phyloP scores from a whole-genome alignment of 1,140 invertebrate species.

The Elysia chlorotica region DNA sequence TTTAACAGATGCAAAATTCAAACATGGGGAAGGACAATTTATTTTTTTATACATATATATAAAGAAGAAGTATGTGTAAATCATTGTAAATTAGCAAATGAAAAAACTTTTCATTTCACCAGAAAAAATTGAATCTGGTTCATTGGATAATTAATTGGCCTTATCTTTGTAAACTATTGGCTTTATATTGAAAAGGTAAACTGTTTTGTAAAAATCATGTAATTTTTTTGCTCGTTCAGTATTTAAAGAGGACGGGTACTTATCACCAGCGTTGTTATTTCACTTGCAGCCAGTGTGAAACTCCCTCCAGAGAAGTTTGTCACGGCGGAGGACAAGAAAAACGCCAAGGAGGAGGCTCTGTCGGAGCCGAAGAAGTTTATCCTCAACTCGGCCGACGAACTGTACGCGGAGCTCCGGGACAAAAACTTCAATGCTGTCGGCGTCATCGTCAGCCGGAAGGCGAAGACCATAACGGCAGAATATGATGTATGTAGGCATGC shows the following conservation, averaged over 20 bases:
- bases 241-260: no score
- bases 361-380: slow-evolving; percentile 82
- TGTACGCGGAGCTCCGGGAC: slow-evolving; percentile 86
- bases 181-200: background rate
- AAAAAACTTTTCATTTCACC: no score
- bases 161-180: background rate
- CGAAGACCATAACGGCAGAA: slow-evolving; percentile 81
- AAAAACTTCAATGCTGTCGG: slow-evolving; percentile 94
- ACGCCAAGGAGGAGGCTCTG: slow-evolving; percentile 48
- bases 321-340: slow-evolving; percentile 32
- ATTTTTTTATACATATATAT: background rate
- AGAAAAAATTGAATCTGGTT: background rate
- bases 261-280: slow-evolving; percentile 6
- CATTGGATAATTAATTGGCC: background rate
- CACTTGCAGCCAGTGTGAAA: slow-evolving; percentile 74
- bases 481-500: slow-evolving; percentile 75
- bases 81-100: no score
- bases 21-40: background rate
- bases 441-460: slow-evolving; percentile 82
- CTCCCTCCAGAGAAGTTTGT: slow-evolving; percentile 83
- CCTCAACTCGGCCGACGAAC: slow-evolving; percentile 87
- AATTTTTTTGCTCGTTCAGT: no score
- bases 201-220: no score
- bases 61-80: background rate
- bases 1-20: background rate